Evolutionary conservation across 2,113 vertebrate genomes (phyloP), one percentile per base, ranked within the genome.

Genomic region (Ia io): DNA sequence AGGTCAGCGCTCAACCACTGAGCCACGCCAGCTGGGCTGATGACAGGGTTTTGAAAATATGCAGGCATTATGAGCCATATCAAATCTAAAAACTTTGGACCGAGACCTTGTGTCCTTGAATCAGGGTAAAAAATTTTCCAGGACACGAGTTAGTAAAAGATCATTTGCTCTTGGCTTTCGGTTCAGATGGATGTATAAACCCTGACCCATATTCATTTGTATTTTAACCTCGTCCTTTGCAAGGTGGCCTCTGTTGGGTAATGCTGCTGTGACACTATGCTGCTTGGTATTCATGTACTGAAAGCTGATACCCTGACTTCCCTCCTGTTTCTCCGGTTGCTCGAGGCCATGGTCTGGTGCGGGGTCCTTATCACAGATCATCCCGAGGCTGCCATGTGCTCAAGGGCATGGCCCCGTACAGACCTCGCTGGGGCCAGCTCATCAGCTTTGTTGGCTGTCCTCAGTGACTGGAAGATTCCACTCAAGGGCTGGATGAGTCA

Each of bases 151-250:
- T 90, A 42, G n/a, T 67, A 51, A 79, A 65, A 82, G 91, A 63
- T 85, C 35, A 95, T 92, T 88, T 91, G 63, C 84, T 92, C 51
- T 85, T 93, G 65, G 51, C 71, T 85, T 89, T 95, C 28, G 47
- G 51, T 88, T 92, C 51, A 56, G 53, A 94, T 40, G 42, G 56
- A 79, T 70, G 17, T 12, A 59, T 18, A 69, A 82, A 70, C 23
- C 49, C 71, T 86, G 69, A 83, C 42, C 91, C 30, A 63, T 37
- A 42, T 25, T 56, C 32, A 37, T 49, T 93, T 84, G 25, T 61
- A 93, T 86, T 94, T 93, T 65, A 63, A 93, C 76, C 65, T 76
- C 63, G 22, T 79, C 65, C 77, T 93, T 77, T 86, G 91, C 40
- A 37, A 6, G 70, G 37, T 44, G 25, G 35, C 51, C 76, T 71